Evolutionary conservation across 2,888 invertebrate species (phyloP).

Genomic region (Phaonia tiefii): DNA sequence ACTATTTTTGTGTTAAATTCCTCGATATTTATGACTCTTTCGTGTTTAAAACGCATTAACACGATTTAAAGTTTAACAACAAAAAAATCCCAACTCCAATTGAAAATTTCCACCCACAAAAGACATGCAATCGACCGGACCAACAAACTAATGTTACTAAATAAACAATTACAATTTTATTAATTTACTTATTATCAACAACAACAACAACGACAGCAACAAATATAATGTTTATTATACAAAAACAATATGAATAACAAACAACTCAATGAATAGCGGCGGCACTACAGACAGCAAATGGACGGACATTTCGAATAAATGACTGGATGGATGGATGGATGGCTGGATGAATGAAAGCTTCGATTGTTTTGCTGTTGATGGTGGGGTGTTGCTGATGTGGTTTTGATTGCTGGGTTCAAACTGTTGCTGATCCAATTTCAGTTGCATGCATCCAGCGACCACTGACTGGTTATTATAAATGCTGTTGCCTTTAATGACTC

Average conservation of each 20-base stretch:
- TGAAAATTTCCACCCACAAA: slow-evolving; percentile 22
- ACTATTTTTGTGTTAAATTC: not conserved
- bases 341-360: slow-evolving; percentile 26
- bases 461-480: not conserved
- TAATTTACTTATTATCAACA: slow-evolving; percentile 35
- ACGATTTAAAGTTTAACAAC: not conserved
- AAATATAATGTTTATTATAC: not conserved
- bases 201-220: not conserved
- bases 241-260: slow-evolving; percentile 10
- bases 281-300: slow-evolving; percentile 21
- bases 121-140: slow-evolving; percentile 12
- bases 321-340: not conserved
- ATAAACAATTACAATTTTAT: slow-evolving; percentile 37
- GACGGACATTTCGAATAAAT: not conserved
- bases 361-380: slow-evolving; percentile 13
- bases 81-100: slow-evolving; percentile 24
- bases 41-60: slow-evolving; percentile 20
- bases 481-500: slow-evolving; percentile 29
- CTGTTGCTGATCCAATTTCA: not conserved
- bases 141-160: slow-evolving; percentile 2
- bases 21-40: slow-evolving; percentile 6
- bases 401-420: slow-evolving; percentile 8
- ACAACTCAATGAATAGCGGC: slow-evolving; percentile 12
- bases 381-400: slow-evolving; percentile 6
- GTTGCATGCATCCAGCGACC: slow-evolving; percentile 19